Conservation (phyloP, 2,113 vertebrate genomes). For the Podiceps cristatus region DNA sequence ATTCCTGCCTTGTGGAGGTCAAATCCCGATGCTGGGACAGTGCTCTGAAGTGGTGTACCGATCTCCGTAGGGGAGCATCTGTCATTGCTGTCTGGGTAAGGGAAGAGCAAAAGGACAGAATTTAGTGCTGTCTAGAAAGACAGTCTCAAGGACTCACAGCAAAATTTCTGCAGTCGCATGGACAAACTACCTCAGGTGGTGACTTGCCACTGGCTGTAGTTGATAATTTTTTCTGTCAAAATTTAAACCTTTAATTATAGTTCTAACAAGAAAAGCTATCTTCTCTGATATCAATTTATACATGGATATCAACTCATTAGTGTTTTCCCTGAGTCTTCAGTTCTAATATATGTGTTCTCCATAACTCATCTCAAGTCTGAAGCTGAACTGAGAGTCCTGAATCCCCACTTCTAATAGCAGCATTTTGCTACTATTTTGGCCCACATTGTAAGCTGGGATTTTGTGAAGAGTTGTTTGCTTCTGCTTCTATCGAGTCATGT, state of each 20-base stretch:
- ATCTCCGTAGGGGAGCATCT: not conserved
- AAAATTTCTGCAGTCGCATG: not conserved
- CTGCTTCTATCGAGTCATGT: not conserved
- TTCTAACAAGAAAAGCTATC: not conserved
- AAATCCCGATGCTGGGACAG: not conserved
- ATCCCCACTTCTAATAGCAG: not conserved
- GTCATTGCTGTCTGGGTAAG: not conserved
- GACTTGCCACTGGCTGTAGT: not conserved
- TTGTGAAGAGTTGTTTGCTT: not conserved
- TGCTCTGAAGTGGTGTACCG: not conserved
- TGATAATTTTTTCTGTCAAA: not conserved
- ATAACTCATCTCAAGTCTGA: not conserved
- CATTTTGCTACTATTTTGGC: not conserved
- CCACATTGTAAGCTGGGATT: not conserved
- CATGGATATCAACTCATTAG: not conserved
- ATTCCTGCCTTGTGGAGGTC: not conserved
- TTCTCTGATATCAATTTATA: not conserved
- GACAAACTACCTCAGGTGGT: not conserved
- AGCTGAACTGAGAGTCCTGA: not conserved
- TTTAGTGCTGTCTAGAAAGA: not conserved
- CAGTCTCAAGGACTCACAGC: not conserved
- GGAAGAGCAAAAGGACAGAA: not conserved
- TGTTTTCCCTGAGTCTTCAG: not conserved
- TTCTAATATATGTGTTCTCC: not conserved
- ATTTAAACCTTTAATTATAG: not conserved